Base-by-base conservation (phyloP, 2,113 vertebrate species). In the Puntigrus tetrazona region DNA sequence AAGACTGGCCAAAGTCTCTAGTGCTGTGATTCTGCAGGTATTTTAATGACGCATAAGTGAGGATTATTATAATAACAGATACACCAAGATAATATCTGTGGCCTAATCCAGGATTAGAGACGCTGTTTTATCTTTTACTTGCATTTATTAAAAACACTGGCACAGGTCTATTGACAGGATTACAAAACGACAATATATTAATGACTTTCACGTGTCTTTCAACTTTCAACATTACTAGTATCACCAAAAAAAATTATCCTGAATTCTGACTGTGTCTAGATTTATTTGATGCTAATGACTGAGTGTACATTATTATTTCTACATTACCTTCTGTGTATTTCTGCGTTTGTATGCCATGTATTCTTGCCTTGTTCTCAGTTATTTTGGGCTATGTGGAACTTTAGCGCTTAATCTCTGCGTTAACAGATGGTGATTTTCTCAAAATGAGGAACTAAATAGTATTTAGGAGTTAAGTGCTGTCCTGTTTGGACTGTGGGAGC, bases 381-480 rank as follows among this genome's bases (percentile, higher is more conserved):
- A 73, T 73, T 43, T 73, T 73, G 38, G 36, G 6, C 38, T 27
- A 25, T 27, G n/a, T 72, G 65, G 20, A 70, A 45, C 5, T 27
- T 27, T 27, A 27, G n/a, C 6, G 1, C 69, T 72, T 43, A 43
- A 72, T 43, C 36, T 72, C 10, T 72, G 69, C 3, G 4, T 45
- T 27, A 73, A 14, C 34, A 78, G 52, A 41, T 38, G 13, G n/a
- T 1, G 55, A 78, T 78, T 41, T 78, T 59, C 34, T 41, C 4
- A 18, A 36, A 78, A 78, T 41, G 52, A 61, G 34, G 13, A 78
- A 78, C 36, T 61, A 41, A 59, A 59, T n/a, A 41, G 34, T 76
- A 13, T 55, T 55, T 38, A 78, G 31, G 13, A 78, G 31, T 38
- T 78, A 25, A 61, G 4, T 13, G 7, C 22, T 77, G 18, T 59